Conservation (phyloP, 2,888 invertebrate species). For the Eulithis testata region DNA sequence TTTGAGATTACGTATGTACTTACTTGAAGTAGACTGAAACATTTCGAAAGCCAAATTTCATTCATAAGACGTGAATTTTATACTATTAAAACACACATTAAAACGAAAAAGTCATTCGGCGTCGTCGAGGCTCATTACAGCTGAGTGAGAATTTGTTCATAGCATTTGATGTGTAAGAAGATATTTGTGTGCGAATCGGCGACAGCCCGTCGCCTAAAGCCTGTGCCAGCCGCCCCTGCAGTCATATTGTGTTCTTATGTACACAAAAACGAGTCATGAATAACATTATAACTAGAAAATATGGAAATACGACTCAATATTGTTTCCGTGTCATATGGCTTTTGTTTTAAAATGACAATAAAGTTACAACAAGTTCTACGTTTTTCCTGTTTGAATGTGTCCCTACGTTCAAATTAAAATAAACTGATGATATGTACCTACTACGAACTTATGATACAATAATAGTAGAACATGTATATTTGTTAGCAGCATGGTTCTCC, state of each 20-base stretch:
- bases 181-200: constrained; percentile 60
- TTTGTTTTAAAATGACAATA: not conserved
- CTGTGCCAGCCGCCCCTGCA: constrained; percentile 65
- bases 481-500: constrained; percentile 3
- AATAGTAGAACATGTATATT: not conserved
- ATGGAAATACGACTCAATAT: constrained; percentile 6
- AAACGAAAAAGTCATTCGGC: not conserved
- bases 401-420: no score
- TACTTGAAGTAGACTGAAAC: no score
- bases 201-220: constrained; percentile 68
- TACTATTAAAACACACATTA: not conserved
- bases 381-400: no score
- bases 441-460: not conserved
- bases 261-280: constrained; percentile 33
- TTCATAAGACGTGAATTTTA: not conserved
- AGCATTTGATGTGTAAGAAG: constrained; percentile 54
- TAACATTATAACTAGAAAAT: constrained; percentile 24
- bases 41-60: not conserved
- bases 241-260: constrained; percentile 46
- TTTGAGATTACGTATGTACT: no score
- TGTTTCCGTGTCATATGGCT: not conserved
- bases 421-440: not conserved
- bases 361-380: no score
- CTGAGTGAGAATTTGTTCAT: constrained; percentile 19
- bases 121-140: constrained; percentile 11